Base-by-base conservation (phyloP, 2,888 invertebrate species). In the Archips xylosteana region DNA sequence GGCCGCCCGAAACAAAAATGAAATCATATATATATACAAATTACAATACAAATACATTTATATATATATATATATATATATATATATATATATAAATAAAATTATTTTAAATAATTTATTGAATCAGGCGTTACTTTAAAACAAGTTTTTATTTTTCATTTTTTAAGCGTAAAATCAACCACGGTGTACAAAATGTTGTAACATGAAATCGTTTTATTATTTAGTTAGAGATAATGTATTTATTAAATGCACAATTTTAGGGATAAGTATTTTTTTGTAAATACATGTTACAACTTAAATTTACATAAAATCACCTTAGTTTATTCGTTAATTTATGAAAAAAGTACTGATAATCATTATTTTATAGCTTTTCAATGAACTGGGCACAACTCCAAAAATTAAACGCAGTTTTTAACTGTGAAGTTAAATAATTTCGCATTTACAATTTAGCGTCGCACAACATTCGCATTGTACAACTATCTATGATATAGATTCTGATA, bases 251-350 rank as follows among this genome's bases (percentile, higher is more conserved):
- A 69, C 68, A 73, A 73, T 60, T 45, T 34, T 59, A 15, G 8
- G 10, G 54, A 73, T 77, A 75, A 61, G 63, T 60, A 47, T 74
- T 76, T 76, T 74, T 74, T 71, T 75, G 69, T 75, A 71, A 76
- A 71, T 76, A 76, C 70, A 64, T 71, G 74, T 75, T 77, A 71
- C 66, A 54, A 69, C 63, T 76, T 70, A 65, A 68, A 59, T 66
- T 62, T 54, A 69, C 69, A 74, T 73, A 23, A 62, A 23, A 65
- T 72, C 69, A 75, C 68, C 39, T 71, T 34, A 49, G 59, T 32
- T 68, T 63, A 57, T 13, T 64, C 57, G 47, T 73, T 73, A 73
- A 73, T 73, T 73, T 69, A 73, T 69, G 34, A 73, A 63, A 59
- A 65, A 69, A 59, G 73, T 69, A 73, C 73, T 73, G 73, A 73